A percentile compares a stretch with the other conserved stretches of the same genome.
Evolutionary conservation across 2,113 vertebrate species (phyloP).

Genomic region (Terrapene triunguis): DNA sequence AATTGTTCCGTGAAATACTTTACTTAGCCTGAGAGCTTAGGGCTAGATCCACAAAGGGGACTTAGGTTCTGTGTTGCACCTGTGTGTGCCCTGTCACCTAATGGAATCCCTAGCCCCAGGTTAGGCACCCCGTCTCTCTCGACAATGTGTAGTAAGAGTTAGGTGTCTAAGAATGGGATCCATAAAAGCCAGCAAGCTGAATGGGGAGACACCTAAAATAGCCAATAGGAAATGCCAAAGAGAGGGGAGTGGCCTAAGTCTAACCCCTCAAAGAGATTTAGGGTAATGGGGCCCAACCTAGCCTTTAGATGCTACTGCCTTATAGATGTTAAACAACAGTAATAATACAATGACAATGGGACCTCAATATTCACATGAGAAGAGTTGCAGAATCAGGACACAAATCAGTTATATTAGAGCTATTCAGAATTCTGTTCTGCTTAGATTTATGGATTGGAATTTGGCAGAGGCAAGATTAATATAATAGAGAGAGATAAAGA

Average conservation of each 20-base stretch:
- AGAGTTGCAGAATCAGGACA: not conserved
- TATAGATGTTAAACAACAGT: not conserved
- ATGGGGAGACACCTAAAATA: not conserved
- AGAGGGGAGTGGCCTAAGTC: not conserved
- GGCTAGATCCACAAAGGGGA: not conserved
- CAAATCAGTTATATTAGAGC: not conserved
- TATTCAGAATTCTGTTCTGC: not conserved
- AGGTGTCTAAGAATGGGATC: not conserved
- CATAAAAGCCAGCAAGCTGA: not conserved
- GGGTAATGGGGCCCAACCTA: not conserved
- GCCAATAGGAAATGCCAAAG: not conserved
- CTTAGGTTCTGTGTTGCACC: not conserved
- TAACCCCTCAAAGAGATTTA: not conserved
- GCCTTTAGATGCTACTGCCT: not conserved
- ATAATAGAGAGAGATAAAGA: conserved; percentile 32
- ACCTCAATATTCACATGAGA: not conserved
- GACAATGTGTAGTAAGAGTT: not conserved
- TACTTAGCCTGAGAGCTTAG: not conserved
- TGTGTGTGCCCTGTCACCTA: not conserved
- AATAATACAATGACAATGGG: not conserved
- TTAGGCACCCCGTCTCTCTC: not conserved
- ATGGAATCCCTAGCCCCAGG: not conserved
- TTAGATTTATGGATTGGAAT: not conserved
- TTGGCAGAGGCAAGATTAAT: conserved; percentile 13
- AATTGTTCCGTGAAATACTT: not conserved